phyloP scores from a whole-genome alignment of 2,797 vertebrate species.

The Avahi laniger region DNA sequence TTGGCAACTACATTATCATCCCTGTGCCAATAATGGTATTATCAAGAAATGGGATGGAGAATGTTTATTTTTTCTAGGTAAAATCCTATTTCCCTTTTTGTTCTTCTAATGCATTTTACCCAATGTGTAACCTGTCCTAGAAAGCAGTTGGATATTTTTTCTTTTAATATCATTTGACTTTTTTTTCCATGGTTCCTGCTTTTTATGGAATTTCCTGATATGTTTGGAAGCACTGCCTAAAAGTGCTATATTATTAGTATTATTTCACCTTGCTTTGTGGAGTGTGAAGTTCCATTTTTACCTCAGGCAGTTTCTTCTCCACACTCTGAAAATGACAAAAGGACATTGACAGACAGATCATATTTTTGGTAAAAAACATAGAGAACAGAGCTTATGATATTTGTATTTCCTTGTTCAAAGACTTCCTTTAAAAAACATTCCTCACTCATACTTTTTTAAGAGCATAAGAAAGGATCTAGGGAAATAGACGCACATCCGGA shows the following conservation, averaged over 20 bases:
- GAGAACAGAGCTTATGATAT: not conserved
- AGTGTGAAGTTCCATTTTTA: not conserved
- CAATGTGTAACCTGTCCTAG: not conserved
- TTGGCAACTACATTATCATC: not conserved
- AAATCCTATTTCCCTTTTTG: not conserved
- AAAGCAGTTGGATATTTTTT: not conserved
- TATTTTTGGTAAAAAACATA: not conserved
- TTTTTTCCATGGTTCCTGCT: not conserved
- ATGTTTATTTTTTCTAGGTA: not conserved
- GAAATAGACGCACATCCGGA: not conserved
- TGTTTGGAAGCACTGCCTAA: not conserved
- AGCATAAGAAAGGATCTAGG: not conserved
- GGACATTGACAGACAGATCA: not conserved
- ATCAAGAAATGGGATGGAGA: not conserved
- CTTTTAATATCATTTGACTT: not conserved
- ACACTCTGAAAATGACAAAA: constrained; percentile 2
- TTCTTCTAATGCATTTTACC: not conserved
- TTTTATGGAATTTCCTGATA: not conserved
- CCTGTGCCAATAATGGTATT: not conserved
- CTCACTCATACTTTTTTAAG: not conserved
- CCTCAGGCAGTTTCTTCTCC: not conserved
- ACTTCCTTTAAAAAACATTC: constrained; percentile 25
- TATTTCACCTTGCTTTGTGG: not conserved
- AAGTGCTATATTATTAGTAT: not conserved
- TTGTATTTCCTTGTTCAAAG: constrained; percentile 47